Percentiles rank a stretch among this genome's conserved stretches.
Conservation (phyloP, 2,113 vertebrate species). For the Ictalurus furcatus region DNA sequence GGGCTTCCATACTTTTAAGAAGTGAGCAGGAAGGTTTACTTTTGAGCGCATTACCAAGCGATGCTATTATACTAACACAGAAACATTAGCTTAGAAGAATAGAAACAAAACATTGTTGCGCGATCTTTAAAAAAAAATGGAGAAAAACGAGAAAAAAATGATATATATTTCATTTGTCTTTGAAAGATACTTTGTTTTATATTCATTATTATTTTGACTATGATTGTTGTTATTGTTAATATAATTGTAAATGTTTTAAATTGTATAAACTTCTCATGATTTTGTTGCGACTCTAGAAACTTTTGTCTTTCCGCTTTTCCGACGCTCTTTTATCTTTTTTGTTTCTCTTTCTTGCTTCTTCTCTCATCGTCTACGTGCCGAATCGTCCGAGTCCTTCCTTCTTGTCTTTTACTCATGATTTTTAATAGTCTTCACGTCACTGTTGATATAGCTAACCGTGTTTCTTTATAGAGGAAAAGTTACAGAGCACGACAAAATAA, state of each 20-base stretch:
- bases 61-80: slow-evolving; percentile 79
- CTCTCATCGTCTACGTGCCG: slow-evolving; percentile 56
- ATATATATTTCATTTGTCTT: slow-evolving; percentile 70
- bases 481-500: slow-evolving; percentile 81
- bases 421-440: slow-evolving; percentile 75
- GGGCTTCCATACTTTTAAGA: slow-evolving; percentile 59
- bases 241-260: slow-evolving; percentile 79
- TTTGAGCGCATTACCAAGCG: slow-evolving; percentile 72
- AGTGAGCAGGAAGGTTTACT: slow-evolving; percentile 68
- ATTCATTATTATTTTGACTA: slow-evolving; percentile 71
- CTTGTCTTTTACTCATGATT: slow-evolving; percentile 57
- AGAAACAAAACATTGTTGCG: slow-evolving; percentile 78
- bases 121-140: slow-evolving; percentile 74
- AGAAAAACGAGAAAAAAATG: slow-evolving; percentile 54
- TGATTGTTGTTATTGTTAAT: slow-evolving; percentile 74
- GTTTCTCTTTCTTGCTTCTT: slow-evolving; percentile 59
- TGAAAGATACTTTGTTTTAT: slow-evolving; percentile 75
- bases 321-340: slow-evolving; percentile 54
- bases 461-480: slow-evolving; percentile 82
- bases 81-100: slow-evolving; percentile 78
- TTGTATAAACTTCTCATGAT: slow-evolving; percentile 72
- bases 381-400: slow-evolving; percentile 55
- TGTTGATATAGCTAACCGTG: slow-evolving; percentile 82
- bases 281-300: slow-evolving; percentile 67
- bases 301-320: slow-evolving; percentile 60